These are phyloP conservation scores for Acanthococcus lagerstroemiae DNA, from an alignment of 2,888 invertebrate genomes.

Conservation along the genomic window DNA sequence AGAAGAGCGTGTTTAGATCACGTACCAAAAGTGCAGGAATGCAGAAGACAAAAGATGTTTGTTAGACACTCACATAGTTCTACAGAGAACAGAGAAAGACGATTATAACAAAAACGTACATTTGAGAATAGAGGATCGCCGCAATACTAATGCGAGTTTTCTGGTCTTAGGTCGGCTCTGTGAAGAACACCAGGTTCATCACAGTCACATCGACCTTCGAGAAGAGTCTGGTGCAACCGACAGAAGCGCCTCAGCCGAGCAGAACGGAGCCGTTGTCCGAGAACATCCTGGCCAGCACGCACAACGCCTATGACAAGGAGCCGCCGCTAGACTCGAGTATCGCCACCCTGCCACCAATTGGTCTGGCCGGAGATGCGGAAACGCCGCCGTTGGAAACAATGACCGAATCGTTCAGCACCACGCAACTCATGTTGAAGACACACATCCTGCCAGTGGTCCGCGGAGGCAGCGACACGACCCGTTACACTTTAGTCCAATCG, in stretches of 20 bases:
- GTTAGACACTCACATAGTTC: too few species aligned
- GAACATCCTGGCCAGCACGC: constrained; percentile 71
- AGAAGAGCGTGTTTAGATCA: too few species aligned
- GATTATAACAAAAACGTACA: too few species aligned
- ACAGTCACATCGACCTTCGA: constrained; percentile 79
- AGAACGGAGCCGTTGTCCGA: constrained; percentile 68
- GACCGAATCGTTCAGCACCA: constrained; percentile 84
- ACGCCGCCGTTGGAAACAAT: constrained; percentile 79
- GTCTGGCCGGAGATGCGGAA: constrained; percentile 58
- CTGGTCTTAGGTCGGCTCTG: constrained; percentile 62
- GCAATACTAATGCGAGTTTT: not conserved
- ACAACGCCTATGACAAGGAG: constrained; percentile 58
- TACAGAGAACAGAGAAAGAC: too few species aligned
- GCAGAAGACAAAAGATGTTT: too few species aligned
- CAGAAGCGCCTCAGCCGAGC: constrained; percentile 31
- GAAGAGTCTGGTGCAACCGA: constrained; percentile 53
- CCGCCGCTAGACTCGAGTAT: constrained; percentile 62
- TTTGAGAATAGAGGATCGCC: too few species aligned
- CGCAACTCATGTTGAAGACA: constrained; percentile 77
- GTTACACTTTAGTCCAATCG: constrained; percentile 76
- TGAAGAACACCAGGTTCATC: constrained; percentile 76
- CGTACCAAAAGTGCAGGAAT: too few species aligned
- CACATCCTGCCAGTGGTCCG: constrained; percentile 75
- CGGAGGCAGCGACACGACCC: constrained; percentile 61
- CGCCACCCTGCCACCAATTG: constrained; percentile 71